Base-by-base conservation (phyloP, 2,888 invertebrate species). In the Syrphus vitripennis region DNA sequence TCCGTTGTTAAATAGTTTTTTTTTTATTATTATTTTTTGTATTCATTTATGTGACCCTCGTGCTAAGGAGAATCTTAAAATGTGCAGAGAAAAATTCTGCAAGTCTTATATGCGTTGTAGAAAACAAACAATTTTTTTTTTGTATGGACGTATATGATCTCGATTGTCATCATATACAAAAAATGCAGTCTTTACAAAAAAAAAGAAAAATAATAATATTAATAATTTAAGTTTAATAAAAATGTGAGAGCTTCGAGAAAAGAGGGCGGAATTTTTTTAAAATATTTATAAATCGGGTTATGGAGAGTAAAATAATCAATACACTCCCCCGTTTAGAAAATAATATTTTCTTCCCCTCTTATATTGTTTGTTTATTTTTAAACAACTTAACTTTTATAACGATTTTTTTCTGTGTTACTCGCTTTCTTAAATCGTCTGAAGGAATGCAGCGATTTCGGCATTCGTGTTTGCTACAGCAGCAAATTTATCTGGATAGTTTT, bases 401-500 rank as follows among this genome's bases (percentile, higher is more conserved):
- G 16, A 29, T 24, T 12, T 50, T 4, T 24, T 34, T 9, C 4
- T 12, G 14, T 9, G n/a, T 31, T 14, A 10, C 19, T 31, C 6
- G 45, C 21, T 42, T 89, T 90, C 40, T 90, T 91, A 91, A 40
- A 91, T 84, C 4, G 90, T 88, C 79, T 91, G 91, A 53, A 91
- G 87, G 87, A 91, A 92, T 45, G 88, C 88, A 29, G 89, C 89
- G 14, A 92, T 88, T 75, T 92, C 91, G 1, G 90, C 88, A 87
- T 89, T 91, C 1, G 90, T 88, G 71, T 89, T 92, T 53, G 93
- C 93, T 10, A 94, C 92, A 12, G 90, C 90, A 70, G 92, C 93
- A 89, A 94, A 95, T 88, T 94, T 93, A 40, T 94, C 93, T 0
- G 93, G 91, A 89, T 95, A 95, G 89, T 94, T 94, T 80, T 92